Evolutionary conservation across 92 coral and sea anemone genomes (phyloP).

Genomic region (Phenganax marumi): DNA sequence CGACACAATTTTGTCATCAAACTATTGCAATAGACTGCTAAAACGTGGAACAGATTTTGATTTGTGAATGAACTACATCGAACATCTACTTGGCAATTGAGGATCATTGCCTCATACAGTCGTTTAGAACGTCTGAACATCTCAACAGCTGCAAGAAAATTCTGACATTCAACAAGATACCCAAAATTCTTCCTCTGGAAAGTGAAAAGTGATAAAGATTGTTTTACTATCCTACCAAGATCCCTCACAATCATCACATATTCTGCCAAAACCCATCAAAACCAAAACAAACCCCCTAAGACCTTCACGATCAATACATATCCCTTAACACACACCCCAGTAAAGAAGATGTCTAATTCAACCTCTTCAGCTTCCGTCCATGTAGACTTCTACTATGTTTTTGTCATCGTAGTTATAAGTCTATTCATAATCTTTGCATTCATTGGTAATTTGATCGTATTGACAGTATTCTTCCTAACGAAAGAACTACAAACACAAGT

Average conservation of each 20-base stretch:
- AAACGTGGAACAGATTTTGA: neutral
- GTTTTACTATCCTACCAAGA: too few species aligned
- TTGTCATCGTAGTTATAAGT: neutral
- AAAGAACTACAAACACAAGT: conserved; percentile 83
- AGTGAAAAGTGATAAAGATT: too few species aligned
- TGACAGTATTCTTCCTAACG: conserved; percentile 73
- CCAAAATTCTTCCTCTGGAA: too few species aligned
- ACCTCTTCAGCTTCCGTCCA: neutral
- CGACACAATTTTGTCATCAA: neutral
- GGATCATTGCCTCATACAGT: neutral
- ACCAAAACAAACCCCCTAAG: too few species aligned
- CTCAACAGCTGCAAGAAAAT: neutral
- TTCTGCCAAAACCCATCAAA: neutral
- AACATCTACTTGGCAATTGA: neutral
- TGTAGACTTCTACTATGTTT: conserved; percentile 19
- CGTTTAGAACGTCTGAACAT: neutral
- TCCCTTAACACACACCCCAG: neutral
- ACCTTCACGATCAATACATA: neutral
- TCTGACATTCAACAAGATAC: too few species aligned
- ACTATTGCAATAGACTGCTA: neutral
- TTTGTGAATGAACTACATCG: neutral
- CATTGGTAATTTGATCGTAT: conserved; percentile 75
- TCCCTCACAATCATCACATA: too few species aligned
- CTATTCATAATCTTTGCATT: conserved; percentile 67
- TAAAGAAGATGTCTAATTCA: neutral